Percentiles rank a stretch among this genome's conserved stretches.
Conservation (phyloP, 2,888 invertebrate genomes). For the Cybosia mesomella region DNA sequence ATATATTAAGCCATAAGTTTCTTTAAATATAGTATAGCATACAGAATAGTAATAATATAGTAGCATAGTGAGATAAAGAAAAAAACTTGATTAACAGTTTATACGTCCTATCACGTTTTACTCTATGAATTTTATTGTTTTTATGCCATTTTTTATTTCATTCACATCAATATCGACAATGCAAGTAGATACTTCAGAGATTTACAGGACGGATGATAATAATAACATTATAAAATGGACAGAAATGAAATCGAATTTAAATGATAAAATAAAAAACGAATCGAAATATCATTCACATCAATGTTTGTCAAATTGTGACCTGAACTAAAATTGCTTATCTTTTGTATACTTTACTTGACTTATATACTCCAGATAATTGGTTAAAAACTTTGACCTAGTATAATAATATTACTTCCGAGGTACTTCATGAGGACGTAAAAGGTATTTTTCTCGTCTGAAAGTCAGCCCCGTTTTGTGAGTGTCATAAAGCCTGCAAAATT, state of each 20-base stretch:
- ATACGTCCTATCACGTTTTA: no score
- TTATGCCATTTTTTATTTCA: no score
- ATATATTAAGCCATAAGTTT: conserved; percentile 19
- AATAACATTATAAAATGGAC: no score
- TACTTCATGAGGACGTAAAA: neutral
- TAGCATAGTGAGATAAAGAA: neutral
- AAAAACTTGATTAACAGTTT: no score
- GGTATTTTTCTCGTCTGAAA: neutral
- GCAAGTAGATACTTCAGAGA: no score
- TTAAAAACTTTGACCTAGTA: neutral
- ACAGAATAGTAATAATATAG: neutral
- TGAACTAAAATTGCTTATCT: neutral
- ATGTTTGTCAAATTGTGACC: neutral
- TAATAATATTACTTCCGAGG: neutral
- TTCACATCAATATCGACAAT: no score
- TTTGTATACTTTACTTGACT: neutral
- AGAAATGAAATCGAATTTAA: no score
- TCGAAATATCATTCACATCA: no score
- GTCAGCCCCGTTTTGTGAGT: neutral
- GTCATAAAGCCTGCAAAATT: neutral
- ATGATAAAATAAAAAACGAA: no score
- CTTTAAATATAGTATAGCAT: neutral
- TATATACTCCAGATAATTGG: neutral
- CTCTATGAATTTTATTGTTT: no score
- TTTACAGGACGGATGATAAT: no score